Evolutionary conservation across 2,888 invertebrate species (phyloP).

Genomic region (Callimorpha dominula): DNA sequence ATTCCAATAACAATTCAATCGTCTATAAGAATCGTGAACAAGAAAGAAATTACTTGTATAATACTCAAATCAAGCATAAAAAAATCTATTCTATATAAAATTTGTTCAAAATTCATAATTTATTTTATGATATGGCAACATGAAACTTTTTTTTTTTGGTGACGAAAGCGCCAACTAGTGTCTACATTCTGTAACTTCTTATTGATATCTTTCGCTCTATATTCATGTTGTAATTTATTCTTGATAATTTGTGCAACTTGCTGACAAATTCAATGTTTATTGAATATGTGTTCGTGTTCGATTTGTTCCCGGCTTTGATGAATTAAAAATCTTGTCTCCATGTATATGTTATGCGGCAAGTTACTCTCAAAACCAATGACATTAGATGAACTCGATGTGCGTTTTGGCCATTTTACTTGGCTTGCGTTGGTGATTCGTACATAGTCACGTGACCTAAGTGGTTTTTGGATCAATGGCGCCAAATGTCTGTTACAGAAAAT

Average conservation of each 20-base stretch:
- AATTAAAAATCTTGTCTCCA: conserved; percentile 73
- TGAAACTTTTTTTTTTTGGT: conserved; percentile 27
- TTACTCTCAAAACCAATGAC: conserved; percentile 83
- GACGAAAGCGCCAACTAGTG: conserved; percentile 77
- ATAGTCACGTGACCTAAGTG: conserved; percentile 86
- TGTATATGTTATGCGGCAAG: conserved; percentile 78
- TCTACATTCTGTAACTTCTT: conserved; percentile 72
- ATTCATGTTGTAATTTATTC: conserved; percentile 80
- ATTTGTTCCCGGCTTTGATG: conserved; percentile 63
- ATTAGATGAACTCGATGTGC: conserved; percentile 85
- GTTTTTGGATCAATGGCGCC: conserved; percentile 87
- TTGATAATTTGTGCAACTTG: conserved; percentile 78
- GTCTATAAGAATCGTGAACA: too few relatives aligned
- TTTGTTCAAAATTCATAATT: background rate
- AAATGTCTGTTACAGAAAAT: conserved; percentile 85
- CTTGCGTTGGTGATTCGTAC: conserved; percentile 87
- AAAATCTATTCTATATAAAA: too few relatives aligned
- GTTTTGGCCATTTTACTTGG: conserved; percentile 87
- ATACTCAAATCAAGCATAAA: too few relatives aligned
- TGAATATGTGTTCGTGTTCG: conserved; percentile 78
- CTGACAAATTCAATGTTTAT: conserved; percentile 71
- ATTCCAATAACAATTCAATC: too few relatives aligned
- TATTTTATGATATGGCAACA: conserved; percentile 38
- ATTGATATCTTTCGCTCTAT: conserved; percentile 84
- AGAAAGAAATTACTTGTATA: too few relatives aligned